Conservation (phyloP, 1,140 invertebrate genomes). For the Campodea augens region DNA sequence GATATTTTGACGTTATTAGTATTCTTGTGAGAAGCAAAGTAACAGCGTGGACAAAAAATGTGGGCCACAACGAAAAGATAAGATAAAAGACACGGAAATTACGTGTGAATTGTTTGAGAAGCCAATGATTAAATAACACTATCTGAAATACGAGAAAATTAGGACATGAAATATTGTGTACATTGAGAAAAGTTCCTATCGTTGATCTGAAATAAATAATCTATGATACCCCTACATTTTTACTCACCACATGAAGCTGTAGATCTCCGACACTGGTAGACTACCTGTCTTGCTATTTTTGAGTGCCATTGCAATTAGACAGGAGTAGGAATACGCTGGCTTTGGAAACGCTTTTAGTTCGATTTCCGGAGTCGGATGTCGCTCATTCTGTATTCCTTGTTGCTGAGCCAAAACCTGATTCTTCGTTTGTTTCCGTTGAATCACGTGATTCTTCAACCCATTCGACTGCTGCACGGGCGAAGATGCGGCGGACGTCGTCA, state of each 20-base stretch:
- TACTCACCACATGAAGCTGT: conserved; percentile 93
- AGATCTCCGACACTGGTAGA: conserved; percentile 92
- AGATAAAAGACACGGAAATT: too few relatives aligned
- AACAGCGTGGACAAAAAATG: too few relatives aligned
- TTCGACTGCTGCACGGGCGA: conserved; percentile 5
- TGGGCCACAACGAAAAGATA: too few relatives aligned
- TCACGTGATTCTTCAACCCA: not conserved
- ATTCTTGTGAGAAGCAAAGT: too few relatives aligned
- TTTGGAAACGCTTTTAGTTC: conserved; percentile 68
- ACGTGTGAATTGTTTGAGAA: too few relatives aligned
- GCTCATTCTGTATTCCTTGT: conserved; percentile 20
- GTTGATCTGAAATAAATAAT: conserved; percentile 5
- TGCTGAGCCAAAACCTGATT: conserved; percentile 25
- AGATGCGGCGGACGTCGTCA: conserved; percentile 12
- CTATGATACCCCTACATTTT: not conserved
- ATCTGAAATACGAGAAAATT: too few relatives aligned
- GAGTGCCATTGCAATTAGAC: conserved; percentile 89
- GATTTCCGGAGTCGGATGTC: conserved; percentile 22
- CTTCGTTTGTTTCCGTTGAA: conserved; percentile 18
- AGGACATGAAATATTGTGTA: too few relatives aligned
- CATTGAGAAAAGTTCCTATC: not conserved
- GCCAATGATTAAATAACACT: too few relatives aligned
- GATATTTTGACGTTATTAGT: too few relatives aligned
- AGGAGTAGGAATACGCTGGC: conserved; percentile 93
- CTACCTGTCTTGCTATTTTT: conserved; percentile 89